Evolutionary conservation across 2,888 invertebrate species (phyloP), one percentile per base, ranked within the genome.

Genomic region (Chymomyza fuscimana): DNA sequence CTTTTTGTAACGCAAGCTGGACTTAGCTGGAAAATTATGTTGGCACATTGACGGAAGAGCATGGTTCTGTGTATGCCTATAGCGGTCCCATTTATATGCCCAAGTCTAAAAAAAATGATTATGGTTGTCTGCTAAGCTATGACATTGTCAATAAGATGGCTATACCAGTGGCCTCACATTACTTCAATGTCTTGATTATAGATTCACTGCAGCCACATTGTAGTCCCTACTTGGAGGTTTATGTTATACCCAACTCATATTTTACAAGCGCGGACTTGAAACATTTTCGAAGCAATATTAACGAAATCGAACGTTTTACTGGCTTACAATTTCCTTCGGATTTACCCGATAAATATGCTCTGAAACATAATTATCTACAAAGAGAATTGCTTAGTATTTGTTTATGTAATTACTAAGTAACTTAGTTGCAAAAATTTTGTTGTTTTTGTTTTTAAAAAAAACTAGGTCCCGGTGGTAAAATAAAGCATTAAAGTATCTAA

Each of bases 101-200:
- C 59, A 0, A 63, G 59, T 3, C 46, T 51, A 32, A 32, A 9
- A 32, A 0, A 5, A n/a, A 40, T 4, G 52, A 40, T 5, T 61
- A 69, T 7, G 62, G 73, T 5, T 85, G 84, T 78, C 54, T 67
- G 0, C 32, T 87, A 40, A 84, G 81, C 9, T 87, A 81, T 65
- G 70, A 83, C 15, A 72, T 79, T 32, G 61, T 71, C 25, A 69
- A 81, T 29, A 76, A 81, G 78, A 63, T 63, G 6, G 76, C 85
- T 4, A n/a, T 70, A 12, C 85, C 85, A 4, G 70, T 73, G 64
- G 78, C 85, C 0, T 81, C 87, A 16, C 84, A 87, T 29, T 85
- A 76, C 7, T 85, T 85, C 16, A 85, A 85, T 51, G 84, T 87
- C 29, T 19, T 85, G 1, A 81, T 85, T 5, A 72, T 86, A 36